Evolutionary conservation across 2,888 invertebrate species (phyloP).

Genomic region (Netelia virgata): DNA sequence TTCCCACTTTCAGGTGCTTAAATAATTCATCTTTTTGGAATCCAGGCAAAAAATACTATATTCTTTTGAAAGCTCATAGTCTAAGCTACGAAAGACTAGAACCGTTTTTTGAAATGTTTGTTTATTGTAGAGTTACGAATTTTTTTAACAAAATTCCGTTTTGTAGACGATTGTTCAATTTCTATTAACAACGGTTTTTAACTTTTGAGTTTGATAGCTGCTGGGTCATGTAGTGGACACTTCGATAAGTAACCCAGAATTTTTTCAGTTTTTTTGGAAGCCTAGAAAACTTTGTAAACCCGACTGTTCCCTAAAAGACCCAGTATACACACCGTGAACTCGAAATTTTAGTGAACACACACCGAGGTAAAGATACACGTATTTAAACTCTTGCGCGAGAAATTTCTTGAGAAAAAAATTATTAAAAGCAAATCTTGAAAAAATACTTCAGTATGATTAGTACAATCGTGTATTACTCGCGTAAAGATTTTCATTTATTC

Average conservation of each 20-base stretch:
- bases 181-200: slow-evolving; percentile 43
- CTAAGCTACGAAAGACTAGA: slow-evolving; percentile 50
- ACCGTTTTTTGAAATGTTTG: slow-evolving; percentile 52
- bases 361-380: too few species aligned
- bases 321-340: background rate
- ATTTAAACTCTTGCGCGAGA: too few species aligned
- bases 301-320: background rate
- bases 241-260: too few species aligned
- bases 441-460: too few species aligned
- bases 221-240: slow-evolving; percentile 53
- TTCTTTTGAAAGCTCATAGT: slow-evolving; percentile 56
- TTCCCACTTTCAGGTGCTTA: slow-evolving; percentile 55
- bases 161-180: slow-evolving; percentile 12
- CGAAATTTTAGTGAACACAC: too few species aligned
- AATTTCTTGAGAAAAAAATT: too few species aligned
- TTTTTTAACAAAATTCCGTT: slow-evolving; percentile 55
- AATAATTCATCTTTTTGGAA: slow-evolving; percentile 36
- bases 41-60: slow-evolving; percentile 51
- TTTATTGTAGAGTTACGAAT: slow-evolving; percentile 54
- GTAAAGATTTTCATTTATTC: too few species aligned
- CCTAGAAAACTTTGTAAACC: too few species aligned
- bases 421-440: too few species aligned
- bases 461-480: too few species aligned
- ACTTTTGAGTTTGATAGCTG: slow-evolving; percentile 37
- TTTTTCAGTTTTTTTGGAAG: too few species aligned